Evolutionary conservation across 2,888 invertebrate species (phyloP), one percentile per base, ranked within the genome.

Genomic region (Cyclophora albipunctata): DNA sequence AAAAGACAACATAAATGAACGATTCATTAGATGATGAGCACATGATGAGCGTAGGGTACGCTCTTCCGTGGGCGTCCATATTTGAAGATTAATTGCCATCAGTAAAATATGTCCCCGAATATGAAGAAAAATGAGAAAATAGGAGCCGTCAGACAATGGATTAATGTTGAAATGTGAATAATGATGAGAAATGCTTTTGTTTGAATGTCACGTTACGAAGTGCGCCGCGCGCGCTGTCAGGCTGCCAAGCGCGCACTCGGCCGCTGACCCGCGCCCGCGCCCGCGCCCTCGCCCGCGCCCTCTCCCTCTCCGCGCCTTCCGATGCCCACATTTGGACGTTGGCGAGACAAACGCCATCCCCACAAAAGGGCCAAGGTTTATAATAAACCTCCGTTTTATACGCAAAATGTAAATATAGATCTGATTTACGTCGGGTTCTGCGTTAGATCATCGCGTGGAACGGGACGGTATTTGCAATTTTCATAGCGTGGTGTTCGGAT

Each of bases 321-420:
- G 58, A 57, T 59, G 54, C 42, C 66, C 67, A 46, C 53, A 63
- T 67, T 67, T 64, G 68, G 68, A 53, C 54, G 49, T 68, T 62
- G 61, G 63, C 64, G 58, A 54, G 50, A 3, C 47, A 47, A 53
- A 47, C 51, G 54, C 53, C 58, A 54, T 53, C 59, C 50, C 7
- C 42, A 42, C 50, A 55, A 59, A 58, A 63, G 54, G 59, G 60
- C 62, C 63, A 59, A 57, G 59, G 60, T 48, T 52, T 58, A 52
- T 57, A 20, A 20, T 20, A 20, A 20, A 20, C 52, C 54, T 52
- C 46, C 45, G 42, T 47, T 53, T 45, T 52, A 35, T 42, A 45
- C 50, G 40, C 45, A 42, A 40, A 40, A 7, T 5, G 48, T 48
- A 52, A 52, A 52, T 52, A 52, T 50, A 52, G 50, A 55, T 50